These are phyloP conservation scores for Chelonoidis abingdonii DNA, from an alignment of 2,113 vertebrate species.

Conservation along the genomic window DNA sequence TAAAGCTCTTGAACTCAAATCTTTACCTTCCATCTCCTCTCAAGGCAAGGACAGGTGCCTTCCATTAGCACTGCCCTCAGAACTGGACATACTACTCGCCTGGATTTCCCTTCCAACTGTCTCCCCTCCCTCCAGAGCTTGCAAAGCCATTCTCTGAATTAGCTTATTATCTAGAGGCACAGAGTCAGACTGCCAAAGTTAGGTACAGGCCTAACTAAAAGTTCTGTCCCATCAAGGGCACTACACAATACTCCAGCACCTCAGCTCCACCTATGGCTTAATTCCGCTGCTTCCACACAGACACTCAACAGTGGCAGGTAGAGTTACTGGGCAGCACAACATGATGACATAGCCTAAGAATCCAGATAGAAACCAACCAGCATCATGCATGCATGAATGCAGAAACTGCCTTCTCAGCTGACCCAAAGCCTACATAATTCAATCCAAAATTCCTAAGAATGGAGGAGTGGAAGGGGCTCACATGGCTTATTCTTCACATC, in stretches of 20 bases:
- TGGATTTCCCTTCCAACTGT: background rate
- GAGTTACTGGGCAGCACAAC: background rate
- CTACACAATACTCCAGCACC: background rate
- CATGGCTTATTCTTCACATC: too few species aligned
- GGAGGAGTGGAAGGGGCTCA: background rate
- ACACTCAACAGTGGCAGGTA: background rate
- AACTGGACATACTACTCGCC: background rate
- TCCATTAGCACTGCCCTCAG: background rate
- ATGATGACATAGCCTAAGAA: background rate
- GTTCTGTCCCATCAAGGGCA: background rate
- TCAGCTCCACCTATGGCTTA: background rate
- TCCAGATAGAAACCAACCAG: background rate
- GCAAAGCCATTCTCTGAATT: background rate
- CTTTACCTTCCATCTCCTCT: background rate
- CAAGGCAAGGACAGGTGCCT: background rate
- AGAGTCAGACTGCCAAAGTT: background rate
- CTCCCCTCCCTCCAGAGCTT: background rate
- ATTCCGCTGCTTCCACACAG: background rate
- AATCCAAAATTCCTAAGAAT: background rate
- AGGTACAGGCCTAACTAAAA: background rate
- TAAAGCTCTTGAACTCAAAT: background rate
- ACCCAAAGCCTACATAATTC: background rate
- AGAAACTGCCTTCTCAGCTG: background rate
- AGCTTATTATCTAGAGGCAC: background rate
- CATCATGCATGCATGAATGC: background rate